Evolutionary conservation across 64 coral and sea anemone genomes (phyloP), one percentile per base, ranked within the genome.

Genomic region (Pocillopora verrucosa): DNA sequence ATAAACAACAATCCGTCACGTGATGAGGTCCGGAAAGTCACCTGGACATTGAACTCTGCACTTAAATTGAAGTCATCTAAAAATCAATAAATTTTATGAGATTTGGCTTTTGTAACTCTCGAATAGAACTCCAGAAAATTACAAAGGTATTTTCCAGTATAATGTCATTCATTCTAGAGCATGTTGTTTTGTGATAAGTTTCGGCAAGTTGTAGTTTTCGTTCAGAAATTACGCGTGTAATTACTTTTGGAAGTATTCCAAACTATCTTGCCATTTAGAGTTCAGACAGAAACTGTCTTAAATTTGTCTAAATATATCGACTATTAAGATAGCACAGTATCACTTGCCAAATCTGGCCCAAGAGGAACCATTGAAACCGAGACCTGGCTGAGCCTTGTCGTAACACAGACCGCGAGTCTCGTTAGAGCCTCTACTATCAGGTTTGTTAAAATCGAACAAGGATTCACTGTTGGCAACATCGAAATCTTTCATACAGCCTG

Each of bases 261-360:
- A 51, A 51, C 3, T 51, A 51, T 51, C 41, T 51, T 51, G 7
- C 41, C 3, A 51, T 7, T 51, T 51, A 7, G 41, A 51, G 41
- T 51, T 4, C 41, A 51, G 7, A 7, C 41, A 51, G 41, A 51
- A 51, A 51, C 41, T 0, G 41, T 4, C 7, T 51, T 51, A 3
- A 51, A 51, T 51, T 51, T 51, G 7, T 7, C 41, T 51, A 51
- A 51, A 51, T 51, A 7, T 51, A 51, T 51, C 41, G 7, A 51
- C 41, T 51, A 51, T 51, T 7, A 51, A 51, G 41, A 51, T 51
- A 51, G 58, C 15, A 59, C 25, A 26, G 37, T 30, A 61, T 10
- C 19, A 76, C 91, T 87, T 86, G 93, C 94, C 88, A 80, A 96
- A 96, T 76, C 76, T 87, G 24, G 78, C 56, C 94, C 91, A 96